Conservation (phyloP, 2,888 invertebrate genomes). For the Xanthorhoe designata region DNA sequence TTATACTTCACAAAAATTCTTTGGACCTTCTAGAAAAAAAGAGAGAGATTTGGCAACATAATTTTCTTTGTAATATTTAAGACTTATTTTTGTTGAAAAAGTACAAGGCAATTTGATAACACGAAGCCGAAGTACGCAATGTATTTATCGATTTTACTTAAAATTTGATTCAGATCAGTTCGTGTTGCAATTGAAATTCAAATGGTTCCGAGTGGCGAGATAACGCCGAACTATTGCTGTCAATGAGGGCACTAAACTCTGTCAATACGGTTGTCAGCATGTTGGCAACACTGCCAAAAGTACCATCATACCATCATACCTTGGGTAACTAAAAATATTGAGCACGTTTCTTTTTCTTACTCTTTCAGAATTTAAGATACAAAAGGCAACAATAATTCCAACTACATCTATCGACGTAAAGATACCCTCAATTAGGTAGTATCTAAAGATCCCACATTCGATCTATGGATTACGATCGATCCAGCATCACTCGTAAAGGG, state of each 20-base stretch:
- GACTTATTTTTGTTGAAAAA: no score
- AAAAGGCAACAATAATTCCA: no score
- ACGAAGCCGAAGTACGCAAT: no score
- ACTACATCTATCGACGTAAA: neutral
- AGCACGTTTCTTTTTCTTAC: no score
- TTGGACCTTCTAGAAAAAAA: no score
- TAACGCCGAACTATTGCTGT: conserved; percentile 12
- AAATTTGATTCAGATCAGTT: conserved; percentile 8
- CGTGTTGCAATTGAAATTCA: conserved; percentile 20
- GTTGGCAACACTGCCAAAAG: neutral
- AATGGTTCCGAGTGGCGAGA: conserved; percentile 11
- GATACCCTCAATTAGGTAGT: conserved; percentile 6
- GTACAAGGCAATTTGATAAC: no score
- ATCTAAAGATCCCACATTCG: conserved; percentile 15
- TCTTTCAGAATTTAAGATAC: no score
- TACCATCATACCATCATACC: no score
- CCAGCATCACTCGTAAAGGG: conserved; percentile 54
- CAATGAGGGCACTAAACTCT: conserved; percentile 3
- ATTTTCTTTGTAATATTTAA: no score
- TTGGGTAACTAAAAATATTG: neutral
- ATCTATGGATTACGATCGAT: conserved; percentile 37
- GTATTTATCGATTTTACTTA: conserved; percentile 7
- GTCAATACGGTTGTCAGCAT: neutral
- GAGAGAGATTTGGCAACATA: no score
- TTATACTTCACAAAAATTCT: no score